Evolutionary conservation across 2,888 invertebrate species (phyloP), one percentile per base, ranked within the genome.

Genomic region (Rosalia funebris): DNA sequence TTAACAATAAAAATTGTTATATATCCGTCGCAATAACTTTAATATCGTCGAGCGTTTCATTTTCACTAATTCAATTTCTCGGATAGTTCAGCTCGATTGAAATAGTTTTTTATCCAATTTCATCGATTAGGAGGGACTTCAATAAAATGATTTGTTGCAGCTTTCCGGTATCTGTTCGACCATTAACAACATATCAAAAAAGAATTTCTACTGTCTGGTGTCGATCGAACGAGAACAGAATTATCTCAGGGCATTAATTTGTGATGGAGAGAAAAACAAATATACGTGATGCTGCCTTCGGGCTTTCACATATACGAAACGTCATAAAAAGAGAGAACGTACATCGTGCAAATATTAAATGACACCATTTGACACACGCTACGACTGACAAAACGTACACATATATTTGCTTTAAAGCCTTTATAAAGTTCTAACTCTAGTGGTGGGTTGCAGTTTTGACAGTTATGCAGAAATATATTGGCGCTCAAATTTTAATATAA

Each of bases 181-280:
- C 63, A 61, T 60, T 63, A 63, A 59, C 60, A 62, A 61, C 65
- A 57, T 63, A 65, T 66, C 68, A 69, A 65, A 69, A 66, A 63
- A 60, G 61, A 64, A 68, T 66, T 64, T 45, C 41, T 37, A 7
- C 31, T 64, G 53, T 57, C 65, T 50, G 46, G 54, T 55, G 61
- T 48, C 58, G 47, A 61, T 64, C 64, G 66, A 62, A 47, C 57
- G 58, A 41, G 59, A 58, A 55, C 56, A 39, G 64, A 59, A 68
- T 68, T 63, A 66, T 63, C 64, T 62, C 55, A 58, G 53, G 55
- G 53, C 65, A 68, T 66, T 68, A 68, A 66, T 68, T 66, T 62
- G 62, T 58, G 63, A 64, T 59, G 57, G 58, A 56, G 62, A 60
- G 60, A 66, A 66, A 65, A 68, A 65, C 68, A 68, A 65, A 60